Percentiles rank a stretch among this genome's conserved stretches.
Conservation (phyloP, 2,113 vertebrate genomes). For the Salminus brasiliensis region DNA sequence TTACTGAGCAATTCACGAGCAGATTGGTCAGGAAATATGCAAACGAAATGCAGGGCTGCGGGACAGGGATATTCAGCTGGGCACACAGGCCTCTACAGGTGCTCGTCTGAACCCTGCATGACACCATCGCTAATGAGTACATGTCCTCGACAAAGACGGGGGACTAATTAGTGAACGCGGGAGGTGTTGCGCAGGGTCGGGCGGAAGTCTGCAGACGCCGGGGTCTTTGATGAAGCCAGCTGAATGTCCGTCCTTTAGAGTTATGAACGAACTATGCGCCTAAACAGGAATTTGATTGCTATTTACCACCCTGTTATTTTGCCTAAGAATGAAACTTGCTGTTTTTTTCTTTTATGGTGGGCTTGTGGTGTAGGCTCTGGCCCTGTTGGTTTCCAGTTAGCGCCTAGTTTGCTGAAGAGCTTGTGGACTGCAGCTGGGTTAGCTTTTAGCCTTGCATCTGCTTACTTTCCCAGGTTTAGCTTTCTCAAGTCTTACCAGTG, state of each 20-base stretch:
- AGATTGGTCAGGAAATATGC: neutral
- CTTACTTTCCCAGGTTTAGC: too few species aligned
- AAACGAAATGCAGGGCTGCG: neutral
- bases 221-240: neutral
- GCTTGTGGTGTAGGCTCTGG: too few species aligned
- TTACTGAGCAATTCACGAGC: neutral
- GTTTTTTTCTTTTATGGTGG: too few species aligned
- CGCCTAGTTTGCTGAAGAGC: too few species aligned
- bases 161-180: neutral
- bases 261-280: neutral
- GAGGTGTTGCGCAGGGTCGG: neutral
- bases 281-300: too few species aligned
- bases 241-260: neutral
- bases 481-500: too few species aligned
- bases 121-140: slow-evolving; percentile 6
- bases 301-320: too few species aligned
- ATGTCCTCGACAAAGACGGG: neutral
- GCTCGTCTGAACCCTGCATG: neutral
- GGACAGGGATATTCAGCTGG: neutral
- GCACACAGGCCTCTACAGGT: neutral
- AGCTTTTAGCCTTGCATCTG: too few species aligned
- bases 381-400: too few species aligned
- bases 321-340: too few species aligned
- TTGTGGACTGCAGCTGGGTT: too few species aligned
- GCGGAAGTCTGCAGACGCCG: neutral